Percentiles rank a stretch among this genome's conserved stretches.
Conservation (phyloP, 2,113 vertebrate genomes). For the Pangasianodon gigas region DNA sequence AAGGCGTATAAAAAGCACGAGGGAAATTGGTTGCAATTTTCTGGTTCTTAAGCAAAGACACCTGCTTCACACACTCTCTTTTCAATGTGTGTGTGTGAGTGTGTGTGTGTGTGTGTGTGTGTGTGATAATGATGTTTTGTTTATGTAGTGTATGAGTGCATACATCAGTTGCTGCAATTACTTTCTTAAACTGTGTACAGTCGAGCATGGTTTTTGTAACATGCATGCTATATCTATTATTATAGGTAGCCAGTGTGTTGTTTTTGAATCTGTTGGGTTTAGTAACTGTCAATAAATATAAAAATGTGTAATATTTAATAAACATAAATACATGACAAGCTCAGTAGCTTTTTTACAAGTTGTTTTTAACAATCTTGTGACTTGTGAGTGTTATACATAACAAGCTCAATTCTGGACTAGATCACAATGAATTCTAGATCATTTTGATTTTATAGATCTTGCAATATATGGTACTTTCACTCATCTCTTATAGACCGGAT, state of each 20-base stretch:
- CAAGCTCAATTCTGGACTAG: not conserved
- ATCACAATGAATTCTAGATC: not conserved
- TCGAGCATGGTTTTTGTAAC: not conserved
- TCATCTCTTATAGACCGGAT: no score
- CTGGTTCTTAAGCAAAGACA: slow-evolving; percentile 27
- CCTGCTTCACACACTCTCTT: not conserved
- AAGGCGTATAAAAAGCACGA: slow-evolving; percentile 33
- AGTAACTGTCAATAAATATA: not conserved
- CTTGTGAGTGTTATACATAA: no score
- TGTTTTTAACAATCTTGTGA: not conserved
- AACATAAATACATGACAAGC: not conserved
- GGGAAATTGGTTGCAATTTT: slow-evolving; percentile 39
- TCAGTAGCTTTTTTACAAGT: not conserved
- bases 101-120: not conserved
- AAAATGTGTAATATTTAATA: not conserved
- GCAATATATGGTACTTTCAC: no score
- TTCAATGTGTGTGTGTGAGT: not conserved
- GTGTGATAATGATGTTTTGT: slow-evolving; percentile 16
- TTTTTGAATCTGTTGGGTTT: not conserved
- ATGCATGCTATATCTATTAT: not conserved
- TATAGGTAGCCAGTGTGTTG: not conserved
- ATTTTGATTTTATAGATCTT: no score
- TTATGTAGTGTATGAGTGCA: slow-evolving; percentile 9
- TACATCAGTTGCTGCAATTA: not conserved
- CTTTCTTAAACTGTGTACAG: not conserved